Base-by-base conservation (phyloP, 2,888 invertebrate species). In the Brenthis hecate region DNA sequence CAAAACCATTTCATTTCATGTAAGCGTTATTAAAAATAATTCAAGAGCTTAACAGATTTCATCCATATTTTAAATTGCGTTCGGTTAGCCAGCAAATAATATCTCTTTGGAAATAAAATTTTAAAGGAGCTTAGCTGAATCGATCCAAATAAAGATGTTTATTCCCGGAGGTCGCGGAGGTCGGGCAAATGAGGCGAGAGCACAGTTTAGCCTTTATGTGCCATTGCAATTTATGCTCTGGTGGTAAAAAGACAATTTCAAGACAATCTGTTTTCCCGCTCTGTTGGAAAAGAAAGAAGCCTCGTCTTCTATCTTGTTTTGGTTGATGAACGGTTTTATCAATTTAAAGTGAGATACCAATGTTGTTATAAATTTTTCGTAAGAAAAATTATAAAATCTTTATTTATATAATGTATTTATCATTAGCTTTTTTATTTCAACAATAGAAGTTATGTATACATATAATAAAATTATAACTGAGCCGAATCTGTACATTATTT, bases 121-220 rank as follows among this genome's bases (percentile, higher is more conserved):
- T 62, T 43, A 36, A 54, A 62, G 53, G n/a, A 56, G 48, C 61
- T 55, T 23, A 61, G 48, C 55, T 56, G 48, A 65, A 65, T 60
- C 64, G 53, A 60, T 64, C 48, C 60, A 60, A 66, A 69, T 69
- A 69, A 66, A 66, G 43, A 48, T 69, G 63, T 69, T 66, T 60
- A 66, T 66, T 61, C 61, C 64, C 66, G 60, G 56, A 69, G 67
- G 66, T 66, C 66, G 64, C 66, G 60, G 56, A 69, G 67, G 66
- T 66, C 66, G 64, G 62, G 61, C 61, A 69, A 72, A 72, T 72
- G 69, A 72, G 66, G 51, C 69, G 66, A 65, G 65, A 67, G 64
- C 64, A 56, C 56, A 66, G 69, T 66, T 72, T 72, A 72, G 64
- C 53, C 66, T 72, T 72, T 72, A 72, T 72, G 62, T 62, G 72